phyloP scores from a whole-genome alignment of 2,888 invertebrate genomes.

The Platypus cylindrus region DNA sequence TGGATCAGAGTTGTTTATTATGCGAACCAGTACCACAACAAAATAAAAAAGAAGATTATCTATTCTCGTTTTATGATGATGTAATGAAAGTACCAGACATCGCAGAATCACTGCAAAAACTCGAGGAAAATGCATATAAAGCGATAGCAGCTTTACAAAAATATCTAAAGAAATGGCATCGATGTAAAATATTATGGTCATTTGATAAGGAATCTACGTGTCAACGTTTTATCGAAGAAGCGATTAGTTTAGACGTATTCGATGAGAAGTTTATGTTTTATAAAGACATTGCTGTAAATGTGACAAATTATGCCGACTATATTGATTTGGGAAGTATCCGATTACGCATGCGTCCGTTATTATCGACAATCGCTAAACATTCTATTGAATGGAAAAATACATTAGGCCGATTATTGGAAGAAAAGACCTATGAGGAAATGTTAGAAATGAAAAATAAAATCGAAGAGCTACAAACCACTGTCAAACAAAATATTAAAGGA shows the following conservation, averaged over 20 bases:
- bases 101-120: conserved; percentile 48
- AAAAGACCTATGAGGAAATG: conserved; percentile 56
- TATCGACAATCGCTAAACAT: conserved; percentile 56
- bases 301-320: conserved; percentile 40
- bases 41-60: conserved; percentile 42
- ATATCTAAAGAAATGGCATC: conserved; percentile 54
- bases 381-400: conserved; percentile 68
- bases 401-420: conserved; percentile 55
- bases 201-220: conserved; percentile 61
- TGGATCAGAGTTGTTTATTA: conserved; percentile 65
- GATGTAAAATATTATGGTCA: conserved; percentile 63
- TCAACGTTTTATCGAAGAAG: conserved; percentile 61
- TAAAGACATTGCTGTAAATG: conserved; percentile 50
- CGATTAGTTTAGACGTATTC: conserved; percentile 50
- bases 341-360: conserved; percentile 60
- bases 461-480: conserved; percentile 44
- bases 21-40: conserved; percentile 53
- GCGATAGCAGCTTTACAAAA: conserved; percentile 51
- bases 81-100: conserved; percentile 58
- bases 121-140: conserved; percentile 55
- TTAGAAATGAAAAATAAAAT: conserved; percentile 53
- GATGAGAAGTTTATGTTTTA: conserved; percentile 81
- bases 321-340: conserved; percentile 57
- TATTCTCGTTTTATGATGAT: conserved; percentile 72
- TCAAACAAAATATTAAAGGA: conserved; percentile 65